Evolutionary conservation across 2,113 vertebrate species (phyloP).

Genomic region (Phaethon lepturus): DNA sequence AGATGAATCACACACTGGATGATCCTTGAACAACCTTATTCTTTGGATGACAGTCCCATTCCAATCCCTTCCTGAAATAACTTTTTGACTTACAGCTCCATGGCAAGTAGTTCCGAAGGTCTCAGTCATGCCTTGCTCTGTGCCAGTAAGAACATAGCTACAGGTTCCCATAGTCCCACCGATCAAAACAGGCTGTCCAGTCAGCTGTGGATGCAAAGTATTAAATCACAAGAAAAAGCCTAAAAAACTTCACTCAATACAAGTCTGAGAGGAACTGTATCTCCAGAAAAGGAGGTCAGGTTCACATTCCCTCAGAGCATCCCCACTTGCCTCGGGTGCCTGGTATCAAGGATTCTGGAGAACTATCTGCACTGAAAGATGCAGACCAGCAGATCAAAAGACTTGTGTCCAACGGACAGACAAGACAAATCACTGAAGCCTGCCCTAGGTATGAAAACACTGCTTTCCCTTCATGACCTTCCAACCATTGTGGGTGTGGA

Average conservation of each 20-base stretch:
- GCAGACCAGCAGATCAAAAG: background rate
- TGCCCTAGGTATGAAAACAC: background rate
- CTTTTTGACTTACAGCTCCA: constrained; percentile 86
- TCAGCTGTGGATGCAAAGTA: constrained; percentile 82
- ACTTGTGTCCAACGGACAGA: background rate
- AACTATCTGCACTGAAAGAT: background rate
- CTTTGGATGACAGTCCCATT: background rate
- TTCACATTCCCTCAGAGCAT: background rate
- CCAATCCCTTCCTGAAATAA: background rate
- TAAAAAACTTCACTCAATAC: background rate
- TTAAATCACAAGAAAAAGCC: background rate
- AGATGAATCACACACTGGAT: background rate
- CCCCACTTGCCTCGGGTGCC: background rate
- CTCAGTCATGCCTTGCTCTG: constrained; percentile 96
- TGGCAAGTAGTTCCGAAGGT: constrained; percentile 98
- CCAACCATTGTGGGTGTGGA: background rate
- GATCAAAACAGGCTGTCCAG: constrained; percentile 95
- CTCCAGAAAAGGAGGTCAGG: background rate
- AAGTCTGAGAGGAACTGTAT: background rate
- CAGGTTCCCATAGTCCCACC: constrained; percentile 99
- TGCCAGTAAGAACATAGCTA: constrained; percentile 96
- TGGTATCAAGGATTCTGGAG: background rate
- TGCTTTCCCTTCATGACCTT: background rate
- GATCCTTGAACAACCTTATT: background rate
- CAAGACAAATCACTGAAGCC: background rate